These are phyloP conservation scores for Corvus moneduloides DNA, from an alignment of 2,113 vertebrate genomes.

Conservation along the genomic window DNA sequence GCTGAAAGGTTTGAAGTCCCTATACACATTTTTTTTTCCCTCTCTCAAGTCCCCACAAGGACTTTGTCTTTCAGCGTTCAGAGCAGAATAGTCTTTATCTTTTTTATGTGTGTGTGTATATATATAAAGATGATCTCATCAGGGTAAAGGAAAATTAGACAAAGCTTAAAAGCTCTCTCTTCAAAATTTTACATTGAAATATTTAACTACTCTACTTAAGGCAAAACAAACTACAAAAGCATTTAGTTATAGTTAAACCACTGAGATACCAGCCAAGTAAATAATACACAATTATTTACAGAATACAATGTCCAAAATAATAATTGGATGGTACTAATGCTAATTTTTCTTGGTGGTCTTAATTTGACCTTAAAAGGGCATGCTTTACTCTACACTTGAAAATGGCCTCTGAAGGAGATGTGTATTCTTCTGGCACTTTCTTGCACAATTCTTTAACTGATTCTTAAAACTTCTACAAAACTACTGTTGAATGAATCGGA, in stretches of 20 bases:
- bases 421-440: constrained; percentile 55
- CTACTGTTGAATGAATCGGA: constrained; percentile 5
- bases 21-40: neutral
- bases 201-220: neutral
- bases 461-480: constrained; percentile 1
- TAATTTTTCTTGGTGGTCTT: constrained; percentile 7
- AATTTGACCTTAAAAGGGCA: neutral
- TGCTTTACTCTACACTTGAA: constrained; percentile 43
- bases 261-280: neutral
- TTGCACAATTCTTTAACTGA: constrained; percentile 29
- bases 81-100: neutral
- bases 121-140: neutral
- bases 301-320: neutral
- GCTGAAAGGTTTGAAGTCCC: neutral
- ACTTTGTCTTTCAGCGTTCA: neutral
- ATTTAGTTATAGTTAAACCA: neutral
- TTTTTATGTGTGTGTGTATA: neutral
- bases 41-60: neutral
- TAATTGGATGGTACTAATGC: neutral
- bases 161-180: neutral
- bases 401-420: constrained; percentile 40
- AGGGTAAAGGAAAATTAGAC: neutral
- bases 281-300: neutral
- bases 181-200: neutral
- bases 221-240: neutral